Conservation (phyloP, 1,140 invertebrate genomes). For the Drosophila navojoa region DNA sequence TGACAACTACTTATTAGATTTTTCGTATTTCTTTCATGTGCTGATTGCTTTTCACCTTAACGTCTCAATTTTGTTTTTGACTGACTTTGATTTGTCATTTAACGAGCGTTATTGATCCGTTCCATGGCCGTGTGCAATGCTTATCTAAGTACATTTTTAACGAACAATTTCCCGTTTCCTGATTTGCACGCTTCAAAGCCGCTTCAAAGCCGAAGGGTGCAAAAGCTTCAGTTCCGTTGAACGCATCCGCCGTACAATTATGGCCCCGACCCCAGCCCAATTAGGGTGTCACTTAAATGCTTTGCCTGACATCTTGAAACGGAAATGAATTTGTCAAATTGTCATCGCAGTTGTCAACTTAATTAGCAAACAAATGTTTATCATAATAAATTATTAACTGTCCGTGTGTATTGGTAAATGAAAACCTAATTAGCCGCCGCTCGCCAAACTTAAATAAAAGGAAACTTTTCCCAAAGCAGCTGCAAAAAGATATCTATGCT, state of each 20-base stretch:
- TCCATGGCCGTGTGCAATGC: not conserved
- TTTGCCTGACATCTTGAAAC: conserved; percentile 29
- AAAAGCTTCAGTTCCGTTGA: conserved; percentile 36
- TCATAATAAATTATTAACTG: conserved; percentile 23
- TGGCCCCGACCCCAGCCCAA: conserved; percentile 18
- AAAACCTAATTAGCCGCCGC: not conserved
- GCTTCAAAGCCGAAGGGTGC: conserved; percentile 25
- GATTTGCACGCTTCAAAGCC: conserved; percentile 48
- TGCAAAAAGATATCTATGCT: too few species aligned
- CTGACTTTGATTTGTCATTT: not conserved
- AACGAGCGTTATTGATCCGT: conserved; percentile 7
- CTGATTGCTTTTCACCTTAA: not conserved
- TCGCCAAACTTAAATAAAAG: not conserved
- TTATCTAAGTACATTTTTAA: conserved; percentile 47
- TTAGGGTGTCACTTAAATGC: conserved; percentile 31
- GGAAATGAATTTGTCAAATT: conserved; percentile 76
- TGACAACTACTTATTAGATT: too few species aligned
- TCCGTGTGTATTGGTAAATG: conserved; percentile 8
- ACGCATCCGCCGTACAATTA: conserved; percentile 20
- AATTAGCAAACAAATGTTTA: conserved; percentile 56
- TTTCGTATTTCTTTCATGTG: too few species aligned
- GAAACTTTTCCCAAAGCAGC: too few species aligned
- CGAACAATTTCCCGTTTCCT: conserved; percentile 72
- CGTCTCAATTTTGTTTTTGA: not conserved
- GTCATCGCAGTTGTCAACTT: conserved; percentile 38